These are phyloP conservation scores for Procavia capensis DNA, from an alignment of 2,113 vertebrate species.

Conservation along the genomic window DNA sequence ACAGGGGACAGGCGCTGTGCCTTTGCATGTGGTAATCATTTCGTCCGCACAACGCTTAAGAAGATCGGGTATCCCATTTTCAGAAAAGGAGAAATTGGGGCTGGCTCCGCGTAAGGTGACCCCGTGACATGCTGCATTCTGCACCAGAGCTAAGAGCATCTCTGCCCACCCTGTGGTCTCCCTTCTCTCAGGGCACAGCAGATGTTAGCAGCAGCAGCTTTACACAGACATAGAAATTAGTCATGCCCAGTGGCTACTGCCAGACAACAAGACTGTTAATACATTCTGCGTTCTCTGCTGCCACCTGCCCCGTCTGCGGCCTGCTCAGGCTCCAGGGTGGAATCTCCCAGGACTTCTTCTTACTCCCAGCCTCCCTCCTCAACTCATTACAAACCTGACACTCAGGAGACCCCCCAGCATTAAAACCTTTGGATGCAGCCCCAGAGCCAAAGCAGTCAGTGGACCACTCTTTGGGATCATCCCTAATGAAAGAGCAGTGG, in stretches of 20 bases:
- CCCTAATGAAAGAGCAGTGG: not conserved
- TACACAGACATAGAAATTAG: not conserved
- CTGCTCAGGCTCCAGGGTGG: not conserved
- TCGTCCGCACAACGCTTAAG: not conserved
- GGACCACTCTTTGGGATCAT: no score
- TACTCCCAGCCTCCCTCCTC: no score
- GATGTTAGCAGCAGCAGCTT: not conserved
- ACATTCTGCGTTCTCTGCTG: not conserved
- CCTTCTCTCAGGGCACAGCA: not conserved
- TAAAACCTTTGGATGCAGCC: not conserved
- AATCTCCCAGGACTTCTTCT: not conserved
- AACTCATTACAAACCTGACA: not conserved
- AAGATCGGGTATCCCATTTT: not conserved
- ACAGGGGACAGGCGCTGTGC: not conserved
- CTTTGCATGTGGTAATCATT: no score
- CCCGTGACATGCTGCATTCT: not conserved
- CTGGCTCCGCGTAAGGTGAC: not conserved
- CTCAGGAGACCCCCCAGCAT: not conserved
- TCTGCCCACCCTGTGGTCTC: not conserved
- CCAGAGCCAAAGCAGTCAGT: no score
- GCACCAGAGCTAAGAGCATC: not conserved
- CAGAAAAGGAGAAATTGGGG: not conserved
- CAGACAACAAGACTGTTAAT: not conserved
- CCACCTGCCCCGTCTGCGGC: not conserved
- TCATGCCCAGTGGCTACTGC: not conserved